Evolutionary conservation across 1,140 invertebrate species (phyloP).

Genomic region (Triops longicaudatus): DNA sequence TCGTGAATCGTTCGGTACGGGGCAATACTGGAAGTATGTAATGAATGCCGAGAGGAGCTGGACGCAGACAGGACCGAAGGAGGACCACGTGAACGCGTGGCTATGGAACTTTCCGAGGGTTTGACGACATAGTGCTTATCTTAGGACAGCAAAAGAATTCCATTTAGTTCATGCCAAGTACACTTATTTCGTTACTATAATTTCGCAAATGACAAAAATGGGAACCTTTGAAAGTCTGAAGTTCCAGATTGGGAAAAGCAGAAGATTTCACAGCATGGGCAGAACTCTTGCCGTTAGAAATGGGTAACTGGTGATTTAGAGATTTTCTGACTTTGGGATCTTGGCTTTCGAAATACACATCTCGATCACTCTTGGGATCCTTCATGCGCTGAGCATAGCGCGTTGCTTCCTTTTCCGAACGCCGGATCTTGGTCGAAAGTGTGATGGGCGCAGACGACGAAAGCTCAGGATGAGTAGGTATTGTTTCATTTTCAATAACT

Average conservation of each 20-base stretch:
- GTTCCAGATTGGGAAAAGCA: neutral
- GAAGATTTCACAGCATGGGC: neutral
- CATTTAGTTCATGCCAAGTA: no score
- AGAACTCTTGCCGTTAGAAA: neutral
- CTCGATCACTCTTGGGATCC: neutral
- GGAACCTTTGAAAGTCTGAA: neutral
- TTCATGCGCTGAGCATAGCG: slow-evolving; percentile 1
- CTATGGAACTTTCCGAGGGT: neutral
- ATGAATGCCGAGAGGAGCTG: neutral
- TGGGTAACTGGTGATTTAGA: neutral
- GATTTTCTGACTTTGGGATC: neutral
- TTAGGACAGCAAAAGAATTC: neutral
- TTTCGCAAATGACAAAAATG: no score
- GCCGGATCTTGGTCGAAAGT: neutral
- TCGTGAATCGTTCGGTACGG: neutral
- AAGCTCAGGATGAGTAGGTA: neutral
- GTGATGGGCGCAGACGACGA: neutral
- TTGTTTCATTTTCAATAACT: neutral
- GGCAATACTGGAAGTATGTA: neutral
- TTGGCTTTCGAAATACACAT: neutral
- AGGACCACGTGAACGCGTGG: neutral
- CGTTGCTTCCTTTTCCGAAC: neutral
- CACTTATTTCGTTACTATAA: no score
- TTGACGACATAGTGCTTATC: neutral
- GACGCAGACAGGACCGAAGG: neutral